Evolutionary conservation across 1,140 invertebrate genomes (phyloP), one percentile per base, ranked within the genome.

Genomic region (Brachionus plicatilis): DNA sequence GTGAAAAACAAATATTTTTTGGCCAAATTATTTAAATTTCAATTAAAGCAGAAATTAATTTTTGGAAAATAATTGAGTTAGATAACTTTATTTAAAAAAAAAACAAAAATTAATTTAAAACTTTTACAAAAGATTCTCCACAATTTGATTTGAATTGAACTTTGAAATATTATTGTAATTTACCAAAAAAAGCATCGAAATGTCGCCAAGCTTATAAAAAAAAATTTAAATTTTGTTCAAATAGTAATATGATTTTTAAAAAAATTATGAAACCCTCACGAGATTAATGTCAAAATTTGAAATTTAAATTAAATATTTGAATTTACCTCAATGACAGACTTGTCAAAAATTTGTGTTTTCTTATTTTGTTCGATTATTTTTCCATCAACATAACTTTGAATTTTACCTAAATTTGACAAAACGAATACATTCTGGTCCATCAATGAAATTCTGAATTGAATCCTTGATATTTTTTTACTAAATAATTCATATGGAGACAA

Each of bases 401-500:
- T 33, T 47, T 65, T 60, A 17, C 79, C 79, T 27, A 24, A 37
- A 33, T 82, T 82, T 41, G 4, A 43, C 33, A 82, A 29, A 27
- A 82, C n/a, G 60, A 82, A 82, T 14, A 65, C 33, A 68, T 68
- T 68, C 53, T 27, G 27, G 29, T 82, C 79, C 1, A 47, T n/a
- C 29, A 60, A 20, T n/a, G 12, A 9, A 33, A 82, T 82, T 41
- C 45, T 60, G 33, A 60, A 65, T 65, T 82, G 79, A 43, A 27
- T 20, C 37, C 79, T 29, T 2, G 79, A 82, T 24, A 82, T 82
- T 82, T 82, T 82, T 68, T 82, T 82, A 50, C 45, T 76, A 76
- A 76, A 76, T 12, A 76, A 50, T 12, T 76, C 72, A 27, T 53
- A 50, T 27, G 41, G 2, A n/a, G 72, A 76, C 20, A 76, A 50